Conservation (phyloP, 2,888 invertebrate genomes). For the Rutpela maculata region DNA sequence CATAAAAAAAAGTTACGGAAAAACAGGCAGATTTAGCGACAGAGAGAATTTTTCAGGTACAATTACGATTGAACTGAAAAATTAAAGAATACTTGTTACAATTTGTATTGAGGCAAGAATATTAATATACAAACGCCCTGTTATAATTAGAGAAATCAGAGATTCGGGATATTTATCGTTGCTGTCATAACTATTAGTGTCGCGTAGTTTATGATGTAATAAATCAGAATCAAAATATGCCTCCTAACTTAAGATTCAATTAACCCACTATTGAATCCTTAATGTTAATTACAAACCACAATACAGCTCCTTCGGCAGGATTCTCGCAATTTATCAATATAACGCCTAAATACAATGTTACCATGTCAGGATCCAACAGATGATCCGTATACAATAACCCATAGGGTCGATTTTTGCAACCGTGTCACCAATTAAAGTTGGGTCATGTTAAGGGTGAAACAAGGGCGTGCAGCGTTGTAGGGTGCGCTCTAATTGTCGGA, state of each 20-base stretch:
- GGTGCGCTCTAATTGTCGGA: constrained; percentile 57
- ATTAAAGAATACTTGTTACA: no score
- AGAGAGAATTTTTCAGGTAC: no score
- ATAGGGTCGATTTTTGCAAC: constrained; percentile 48
- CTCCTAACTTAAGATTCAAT: constrained; percentile 44
- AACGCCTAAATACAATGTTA: constrained; percentile 46
- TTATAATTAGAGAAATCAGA: no score
- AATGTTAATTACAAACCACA: constrained; percentile 50
- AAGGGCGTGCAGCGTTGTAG: constrained; percentile 58
- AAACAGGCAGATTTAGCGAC: no score
- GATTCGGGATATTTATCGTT: not conserved
- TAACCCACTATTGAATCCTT: constrained; percentile 43
- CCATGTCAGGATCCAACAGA: constrained; percentile 38
- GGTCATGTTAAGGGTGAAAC: constrained; percentile 65
- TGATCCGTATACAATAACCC: constrained; percentile 36
- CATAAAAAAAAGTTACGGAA: no score
- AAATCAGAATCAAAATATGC: constrained; percentile 10
- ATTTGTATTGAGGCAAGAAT: no score
- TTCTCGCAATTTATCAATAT: constrained; percentile 52
- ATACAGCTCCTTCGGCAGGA: constrained; percentile 46
- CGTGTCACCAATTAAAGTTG: constrained; percentile 63
- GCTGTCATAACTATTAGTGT: not conserved
- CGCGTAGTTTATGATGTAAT: not conserved
- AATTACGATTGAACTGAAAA: no score
- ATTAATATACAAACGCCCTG: no score